Evolutionary conservation across 1,140 invertebrate genomes (phyloP), one percentile per base, ranked within the genome.

Genomic region (Whitmania pigra): DNA sequence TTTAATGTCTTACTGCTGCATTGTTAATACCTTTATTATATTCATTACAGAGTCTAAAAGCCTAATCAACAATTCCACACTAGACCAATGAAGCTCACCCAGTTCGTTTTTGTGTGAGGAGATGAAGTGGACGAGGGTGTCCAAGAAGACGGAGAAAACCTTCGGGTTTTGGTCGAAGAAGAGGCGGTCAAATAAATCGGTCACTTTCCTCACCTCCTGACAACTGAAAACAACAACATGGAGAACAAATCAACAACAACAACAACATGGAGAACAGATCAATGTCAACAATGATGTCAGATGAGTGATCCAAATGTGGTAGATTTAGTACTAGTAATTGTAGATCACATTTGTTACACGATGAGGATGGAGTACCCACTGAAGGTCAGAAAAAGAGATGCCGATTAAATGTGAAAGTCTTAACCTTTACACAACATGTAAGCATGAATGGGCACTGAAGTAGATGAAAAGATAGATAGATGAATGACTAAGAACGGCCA

Each of bases 161-260:
- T 96, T 96, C 3, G 91, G 94, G 80, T 95, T 92, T n/a, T 92
- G 90, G 81, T 97, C 93, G 86, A 94, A 92, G 78, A 97, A 95
- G 90, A 96, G 93, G 84, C 92, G 91, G 60, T 91, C 90, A 78
- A 95, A 92, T 74, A 94, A 89, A 76, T 96, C 93, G 0, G 90
- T 92, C 11, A 93, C 86, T 75, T 88, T 86, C 63, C 88, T 87
- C 53, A 94, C 83, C 78, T 94, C 90, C 4, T 86, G 74, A 6
- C 77, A 77, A 77, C 80, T 82, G 78, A 71, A 78, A 17, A 15
- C 43, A 78, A 53, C 66, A 55, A 67, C 74, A 74, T 74, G 31
- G 72, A 18, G 70, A 71, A 31, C 71, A 55, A 9, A 17, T 63
- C 9, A 63, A 63, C 2, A 25, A 63, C 11, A 63, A 1, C 6